Evolutionary conservation across 2,888 invertebrate species (phyloP).

Genomic region (Hecatera dysodea): DNA sequence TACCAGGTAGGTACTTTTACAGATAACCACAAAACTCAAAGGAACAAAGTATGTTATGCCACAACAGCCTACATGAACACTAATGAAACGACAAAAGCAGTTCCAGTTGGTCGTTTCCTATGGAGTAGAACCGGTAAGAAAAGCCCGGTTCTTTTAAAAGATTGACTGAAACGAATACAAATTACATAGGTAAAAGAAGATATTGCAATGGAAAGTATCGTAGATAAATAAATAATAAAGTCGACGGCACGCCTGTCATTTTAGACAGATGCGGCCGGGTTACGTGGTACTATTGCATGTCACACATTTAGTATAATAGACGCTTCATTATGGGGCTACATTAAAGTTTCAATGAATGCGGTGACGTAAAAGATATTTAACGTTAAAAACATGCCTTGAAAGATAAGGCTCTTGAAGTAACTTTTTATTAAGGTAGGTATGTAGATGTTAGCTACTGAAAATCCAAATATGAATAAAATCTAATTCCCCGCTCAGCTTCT

Average conservation of each 20-base stretch:
- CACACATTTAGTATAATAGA: slow-evolving; percentile 10
- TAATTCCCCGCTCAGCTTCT: background rate
- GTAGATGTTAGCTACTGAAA: no score
- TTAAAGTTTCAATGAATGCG: background rate
- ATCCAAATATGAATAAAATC: background rate
- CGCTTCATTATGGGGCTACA: background rate
- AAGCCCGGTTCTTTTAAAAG: no score
- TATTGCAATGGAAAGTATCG: background rate
- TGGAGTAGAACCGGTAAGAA: no score
- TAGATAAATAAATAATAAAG: slow-evolving; percentile 20
- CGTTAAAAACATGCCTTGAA: background rate
- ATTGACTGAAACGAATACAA: background rate
- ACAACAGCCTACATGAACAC: no score
- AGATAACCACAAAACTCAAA: background rate
- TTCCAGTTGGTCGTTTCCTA: no score
- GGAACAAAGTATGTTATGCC: no score
- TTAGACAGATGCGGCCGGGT: background rate
- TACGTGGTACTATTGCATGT: slow-evolving; percentile 7
- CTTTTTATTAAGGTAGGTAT: background rate
- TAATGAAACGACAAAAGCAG: no score
- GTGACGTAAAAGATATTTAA: background rate
- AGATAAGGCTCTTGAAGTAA: background rate
- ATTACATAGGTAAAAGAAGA: background rate
- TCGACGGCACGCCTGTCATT: background rate
- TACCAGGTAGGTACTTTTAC: background rate